Evolutionary conservation across 2,797 vertebrate species (phyloP).

Genomic region (Momotus momota): DNA sequence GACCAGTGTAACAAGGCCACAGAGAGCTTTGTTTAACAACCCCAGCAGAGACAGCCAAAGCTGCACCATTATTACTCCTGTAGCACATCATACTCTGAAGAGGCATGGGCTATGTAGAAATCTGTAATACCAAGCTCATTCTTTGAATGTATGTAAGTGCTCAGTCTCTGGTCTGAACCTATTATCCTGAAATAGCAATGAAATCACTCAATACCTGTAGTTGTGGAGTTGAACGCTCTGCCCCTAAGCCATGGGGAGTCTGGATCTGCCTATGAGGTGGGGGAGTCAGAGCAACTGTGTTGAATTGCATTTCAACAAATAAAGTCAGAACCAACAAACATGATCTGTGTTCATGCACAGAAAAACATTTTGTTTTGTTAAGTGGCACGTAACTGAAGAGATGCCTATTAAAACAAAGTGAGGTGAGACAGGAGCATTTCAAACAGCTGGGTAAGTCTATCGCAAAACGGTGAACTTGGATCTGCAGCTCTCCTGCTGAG

Average conservation of each 20-base stretch:
- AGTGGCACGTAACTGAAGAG: slow-evolving; percentile 33
- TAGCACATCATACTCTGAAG: neutral
- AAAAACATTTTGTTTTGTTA: slow-evolving; percentile 45
- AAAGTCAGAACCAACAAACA: slow-evolving; percentile 18
- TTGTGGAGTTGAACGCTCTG: neutral
- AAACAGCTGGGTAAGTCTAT: slow-evolving; percentile 6
- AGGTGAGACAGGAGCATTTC: slow-evolving; percentile 42
- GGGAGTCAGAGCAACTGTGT: neutral
- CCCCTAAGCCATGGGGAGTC: neutral
- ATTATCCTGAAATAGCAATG: neutral
- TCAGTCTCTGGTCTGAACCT: neutral
- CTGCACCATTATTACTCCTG: neutral
- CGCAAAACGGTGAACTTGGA: neutral
- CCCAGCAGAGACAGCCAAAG: neutral
- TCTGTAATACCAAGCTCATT: neutral
- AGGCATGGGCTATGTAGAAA: neutral
- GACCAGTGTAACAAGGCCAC: neutral
- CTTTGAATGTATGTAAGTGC: neutral
- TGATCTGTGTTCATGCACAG: slow-evolving; percentile 17
- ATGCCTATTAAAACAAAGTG: slow-evolving; percentile 50
- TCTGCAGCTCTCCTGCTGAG: slow-evolving; percentile 34
- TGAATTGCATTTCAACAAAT: neutral
- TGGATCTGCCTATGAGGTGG: neutral
- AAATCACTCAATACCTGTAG: neutral
- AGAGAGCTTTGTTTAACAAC: neutral